Base-by-base conservation (phyloP, 2,797 vertebrate species). In the Malacoraja senta region DNA sequence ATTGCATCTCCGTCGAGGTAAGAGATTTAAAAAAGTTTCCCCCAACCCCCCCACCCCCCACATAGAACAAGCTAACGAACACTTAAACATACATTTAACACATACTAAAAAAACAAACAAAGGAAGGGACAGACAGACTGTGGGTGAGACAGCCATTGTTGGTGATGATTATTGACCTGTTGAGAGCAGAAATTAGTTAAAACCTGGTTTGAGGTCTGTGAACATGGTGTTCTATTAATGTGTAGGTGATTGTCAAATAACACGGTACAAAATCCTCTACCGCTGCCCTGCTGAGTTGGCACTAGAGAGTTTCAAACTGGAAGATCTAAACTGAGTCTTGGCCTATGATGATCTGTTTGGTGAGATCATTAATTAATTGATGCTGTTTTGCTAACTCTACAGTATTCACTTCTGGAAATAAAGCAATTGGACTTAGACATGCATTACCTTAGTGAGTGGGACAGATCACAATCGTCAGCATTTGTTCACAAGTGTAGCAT, bases 401-500 rank as follows among this genome's bases (percentile, higher is more conserved):
- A 15, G 83, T 65, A 32, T 6, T 86, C 13, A 26, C 29, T 61
- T 29, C 58, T 61, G 29, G n/a, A 63, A 13, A 61, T 12, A 86
- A 13, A n/a, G 9, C 1, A n/a, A 58, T 84, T 58, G 81, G 12
- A 26, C 13, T 63, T 86, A 6, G 61, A 63, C 38, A 61, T 53
- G n/a, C 24, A 12, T n/a, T 84, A 61, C 58, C 63, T 32, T 86
- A 61, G 26, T 86, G 17, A 29, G 26, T 63, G 58, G 61, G 58
- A 29, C 83, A 84, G 81, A 61, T 61, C 58, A 29, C 26, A 63
- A 10, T 53, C 13, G 4, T 26, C 29, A 63, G 83, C 29, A 86
- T 86, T 86, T 86, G 83, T 86, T 86, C 58, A 63, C 29, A n/a
- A 84, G 81, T 86, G 29, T 63, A 63, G 83, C 83, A n/a, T 86